A percentile compares a stretch with the other conserved stretches of the same genome.
Conservation (phyloP, 1,140 invertebrate genomes). For the Caenorhabditis remanei region DNA sequence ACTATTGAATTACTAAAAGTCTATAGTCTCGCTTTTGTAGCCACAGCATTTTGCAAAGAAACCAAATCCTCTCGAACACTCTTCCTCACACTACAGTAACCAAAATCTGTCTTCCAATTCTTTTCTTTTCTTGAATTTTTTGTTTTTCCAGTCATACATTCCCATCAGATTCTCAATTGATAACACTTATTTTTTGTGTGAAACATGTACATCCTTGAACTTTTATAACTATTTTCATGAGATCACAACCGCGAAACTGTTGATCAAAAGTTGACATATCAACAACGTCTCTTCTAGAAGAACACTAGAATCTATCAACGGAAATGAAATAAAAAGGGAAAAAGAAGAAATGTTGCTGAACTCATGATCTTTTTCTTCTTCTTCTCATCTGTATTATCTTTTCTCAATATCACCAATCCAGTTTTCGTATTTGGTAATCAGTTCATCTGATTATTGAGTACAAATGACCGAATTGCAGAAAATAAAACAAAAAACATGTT, state of each 20-base stretch:
- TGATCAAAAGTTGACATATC: conserved; percentile 29
- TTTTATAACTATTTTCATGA: conserved; percentile 26
- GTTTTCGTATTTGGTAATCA: neutral
- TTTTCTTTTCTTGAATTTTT: neutral
- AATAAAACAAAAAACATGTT: conserved; percentile 1
- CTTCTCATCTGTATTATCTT: neutral
- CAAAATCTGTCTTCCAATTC: too few relatives aligned
- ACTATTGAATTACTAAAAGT: too few relatives aligned
- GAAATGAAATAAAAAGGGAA: neutral
- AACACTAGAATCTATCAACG: conserved; percentile 26
- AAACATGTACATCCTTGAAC: neutral
- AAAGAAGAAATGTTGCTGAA: neutral
- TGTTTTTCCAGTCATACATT: neutral
- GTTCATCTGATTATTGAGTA: neutral
- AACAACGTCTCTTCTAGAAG: neutral
- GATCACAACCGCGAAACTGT: neutral
- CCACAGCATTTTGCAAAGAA: too few relatives aligned
- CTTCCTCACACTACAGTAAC: too few relatives aligned
- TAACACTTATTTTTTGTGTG: conserved; percentile 5
- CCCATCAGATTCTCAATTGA: neutral
- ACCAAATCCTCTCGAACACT: too few relatives aligned
- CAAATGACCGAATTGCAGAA: conserved; percentile 1
- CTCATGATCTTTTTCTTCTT: neutral
- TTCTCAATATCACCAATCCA: neutral
- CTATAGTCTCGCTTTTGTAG: too few relatives aligned